These are phyloP conservation scores for Onthophagus sagittarius DNA, from an alignment of 2,888 invertebrate genomes.

Conservation along the genomic window DNA sequence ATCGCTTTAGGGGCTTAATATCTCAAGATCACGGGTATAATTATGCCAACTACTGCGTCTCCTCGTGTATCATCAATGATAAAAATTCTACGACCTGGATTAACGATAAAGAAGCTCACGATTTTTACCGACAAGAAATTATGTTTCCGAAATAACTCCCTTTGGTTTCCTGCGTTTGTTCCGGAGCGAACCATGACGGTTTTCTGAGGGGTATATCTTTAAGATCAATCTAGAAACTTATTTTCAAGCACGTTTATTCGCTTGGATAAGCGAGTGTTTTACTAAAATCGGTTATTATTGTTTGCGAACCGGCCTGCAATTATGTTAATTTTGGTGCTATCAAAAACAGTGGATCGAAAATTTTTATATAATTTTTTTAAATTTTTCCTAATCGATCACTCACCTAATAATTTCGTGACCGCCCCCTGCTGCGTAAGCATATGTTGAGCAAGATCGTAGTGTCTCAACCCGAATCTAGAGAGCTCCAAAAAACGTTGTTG, in stretches of 20 bases:
- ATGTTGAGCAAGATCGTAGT: conserved; percentile 88
- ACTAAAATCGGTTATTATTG: conserved; percentile 1
- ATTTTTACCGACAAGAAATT: not conserved
- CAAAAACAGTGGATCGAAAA: not conserved
- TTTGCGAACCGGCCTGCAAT: not conserved
- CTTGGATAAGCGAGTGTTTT: not conserved
- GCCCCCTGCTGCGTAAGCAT: conserved; percentile 89
- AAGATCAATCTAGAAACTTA: not conserved
- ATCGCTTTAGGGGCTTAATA: not conserved
- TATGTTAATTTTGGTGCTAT: not conserved
- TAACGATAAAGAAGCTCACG: no score
- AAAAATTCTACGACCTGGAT: no score
- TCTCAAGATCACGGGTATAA: not conserved
- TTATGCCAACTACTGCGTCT: not conserved
- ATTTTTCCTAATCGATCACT: conserved; percentile 43
- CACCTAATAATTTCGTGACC: conserved; percentile 85
- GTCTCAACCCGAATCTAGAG: conserved; percentile 75
- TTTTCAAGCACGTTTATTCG: not conserved
- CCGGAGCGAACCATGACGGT: conserved; percentile 27
- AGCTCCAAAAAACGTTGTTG: conserved; percentile 78
- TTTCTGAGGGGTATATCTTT: not conserved
- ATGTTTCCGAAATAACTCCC: not conserved
- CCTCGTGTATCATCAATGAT: no score
- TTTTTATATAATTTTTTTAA: not conserved
- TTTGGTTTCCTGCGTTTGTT: conserved; percentile 29